Evolutionary conservation across 92 coral and sea anemone genomes (phyloP), one percentile per base, ranked within the genome.

Genomic region (Isaurus tuberculatus): DNA sequence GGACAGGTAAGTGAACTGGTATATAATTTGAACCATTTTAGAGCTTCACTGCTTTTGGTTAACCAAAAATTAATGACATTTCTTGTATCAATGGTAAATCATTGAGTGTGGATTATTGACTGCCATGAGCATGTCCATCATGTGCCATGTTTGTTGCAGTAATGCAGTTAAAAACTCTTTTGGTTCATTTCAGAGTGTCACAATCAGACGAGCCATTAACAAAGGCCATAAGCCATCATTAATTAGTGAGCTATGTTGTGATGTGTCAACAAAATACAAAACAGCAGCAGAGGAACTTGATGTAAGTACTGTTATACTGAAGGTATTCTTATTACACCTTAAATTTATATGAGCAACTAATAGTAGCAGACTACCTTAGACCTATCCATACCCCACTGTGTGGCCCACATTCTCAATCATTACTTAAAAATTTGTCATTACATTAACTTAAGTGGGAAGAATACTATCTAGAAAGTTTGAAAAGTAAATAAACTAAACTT

Each of bases 171-270:
- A n/a, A n/a, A n/a, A n/a, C n/a, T n/a, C n/a, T n/a, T n/a, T n/a
- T n/a, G n/a, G n/a, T n/a, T n/a, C n/a, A n/a, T 55, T 55, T 36
- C 48, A 95, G 98, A 86, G 92, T 85, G 90, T 95, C 16, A 95
- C 98, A 17, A 93, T 95, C 32, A 91, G 93, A 33, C 84, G 98
- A 78, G 98, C 98, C 33, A 90, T 95, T 14, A 80, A 86, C 17
- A 95, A 95, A 80, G 93, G 93, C 44, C 97, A 92, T 86, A 95
- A 95, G 79, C 87, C 98, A 8, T 79, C 89, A 4, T 85, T 95
- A 53, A 94, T 95, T 46, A 88, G 98, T 80, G 94, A 94, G 61
- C 93, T 95, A 37, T 92, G 98, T 58, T 92, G 86, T 57, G 98
- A 95, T 40, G 96, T 95, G 42, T 92, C 98, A 40, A 83, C 86